Evolutionary conservation across 30 jellyfish, hydroid and myxozoan genomes (phyloP).

Genomic region (Morbakka virulenta): DNA sequence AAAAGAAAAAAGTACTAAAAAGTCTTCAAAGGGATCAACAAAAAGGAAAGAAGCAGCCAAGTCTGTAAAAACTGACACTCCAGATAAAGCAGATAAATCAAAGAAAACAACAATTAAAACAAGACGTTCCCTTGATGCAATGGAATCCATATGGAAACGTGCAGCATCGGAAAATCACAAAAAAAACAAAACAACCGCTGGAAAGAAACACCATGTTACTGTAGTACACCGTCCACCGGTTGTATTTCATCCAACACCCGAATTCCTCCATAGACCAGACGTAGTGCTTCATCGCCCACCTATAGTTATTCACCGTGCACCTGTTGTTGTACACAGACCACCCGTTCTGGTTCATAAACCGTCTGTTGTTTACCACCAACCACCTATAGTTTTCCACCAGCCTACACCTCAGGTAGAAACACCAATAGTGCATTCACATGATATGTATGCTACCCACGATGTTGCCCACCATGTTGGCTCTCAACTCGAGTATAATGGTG

Average conservation of each 20-base stretch:
- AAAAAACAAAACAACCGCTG: constrained; percentile 33
- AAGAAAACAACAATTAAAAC: background rate
- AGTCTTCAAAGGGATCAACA: constrained; percentile 1
- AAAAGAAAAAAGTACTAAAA: constrained; percentile 12
- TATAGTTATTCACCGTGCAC: constrained; percentile 87
- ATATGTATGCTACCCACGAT: constrained; percentile 54
- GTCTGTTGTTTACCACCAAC: constrained; percentile 77
- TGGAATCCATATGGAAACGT: background rate
- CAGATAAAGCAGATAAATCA: constrained; percentile 10
- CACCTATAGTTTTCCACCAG: constrained; percentile 93
- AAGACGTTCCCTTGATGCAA: background rate
- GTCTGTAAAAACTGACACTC: constrained; percentile 14
- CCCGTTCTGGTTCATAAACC: constrained; percentile 89
- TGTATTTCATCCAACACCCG: constrained; percentile 84
- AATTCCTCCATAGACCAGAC: constrained; percentile 87
- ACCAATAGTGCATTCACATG: constrained; percentile 76
- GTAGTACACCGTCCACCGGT: constrained; percentile 80
- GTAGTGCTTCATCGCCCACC: constrained; percentile 92
- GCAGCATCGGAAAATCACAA: background rate
- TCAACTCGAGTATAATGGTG: constrained; percentile 52
- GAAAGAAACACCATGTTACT: constrained; percentile 82
- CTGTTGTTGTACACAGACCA: constrained; percentile 91
- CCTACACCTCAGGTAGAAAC: constrained; percentile 74
- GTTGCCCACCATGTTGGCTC: constrained; percentile 89
- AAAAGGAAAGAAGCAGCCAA: constrained; percentile 1